Evolutionary conservation across 2,113 vertebrate genomes (phyloP), one percentile per base, ranked within the genome.

Genomic region (Bubalus kerabau): DNA sequence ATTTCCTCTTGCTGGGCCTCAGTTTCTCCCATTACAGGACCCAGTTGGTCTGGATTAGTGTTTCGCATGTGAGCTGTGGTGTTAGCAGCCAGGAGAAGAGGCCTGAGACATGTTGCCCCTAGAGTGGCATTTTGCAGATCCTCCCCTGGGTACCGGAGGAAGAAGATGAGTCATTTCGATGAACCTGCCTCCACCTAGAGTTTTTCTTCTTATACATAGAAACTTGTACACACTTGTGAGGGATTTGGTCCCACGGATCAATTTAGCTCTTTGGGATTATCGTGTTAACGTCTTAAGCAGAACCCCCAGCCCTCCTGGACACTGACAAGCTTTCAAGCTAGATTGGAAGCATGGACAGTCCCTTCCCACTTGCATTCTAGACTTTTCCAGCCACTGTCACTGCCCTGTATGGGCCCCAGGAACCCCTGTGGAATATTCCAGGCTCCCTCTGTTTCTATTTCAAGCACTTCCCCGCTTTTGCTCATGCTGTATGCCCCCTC

Each of bases 221-320:
- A 6, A 8, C 57, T 7, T 15, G 19, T 2, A 12, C 15, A 56
- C 10, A 2, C 24, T 15, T 7, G 7, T 1, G 6, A 43, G 56
- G 71, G 19, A 12, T 30, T 60, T 23, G 1, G 26, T 23, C 52
- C 52, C 30, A 8, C 1, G 0, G 14, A 26, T 40, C 24, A 0
- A 3, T 32, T 21, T 6, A 15, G 50, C n/a, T 46, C 1, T 71
- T 7, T 6, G 46, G 43, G 4, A 36, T 52, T n/a, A 5, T 32
- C 1, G 0, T 26, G 32, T 43, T 36, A 28, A 17, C 10, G 11
- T 67, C 59, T 21, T 9, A 6, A 59, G 91, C 76, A 76, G 62
- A 76, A 12, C 1, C 24, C 43, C n/a, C 9, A 1, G 88, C 32
- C 54, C n/a, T 24, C 71, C 30, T 4, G 24, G 46, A 19, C 46